phyloP scores from a whole-genome alignment of 2,113 vertebrate genomes.

The Hipposideros armiger region DNA sequence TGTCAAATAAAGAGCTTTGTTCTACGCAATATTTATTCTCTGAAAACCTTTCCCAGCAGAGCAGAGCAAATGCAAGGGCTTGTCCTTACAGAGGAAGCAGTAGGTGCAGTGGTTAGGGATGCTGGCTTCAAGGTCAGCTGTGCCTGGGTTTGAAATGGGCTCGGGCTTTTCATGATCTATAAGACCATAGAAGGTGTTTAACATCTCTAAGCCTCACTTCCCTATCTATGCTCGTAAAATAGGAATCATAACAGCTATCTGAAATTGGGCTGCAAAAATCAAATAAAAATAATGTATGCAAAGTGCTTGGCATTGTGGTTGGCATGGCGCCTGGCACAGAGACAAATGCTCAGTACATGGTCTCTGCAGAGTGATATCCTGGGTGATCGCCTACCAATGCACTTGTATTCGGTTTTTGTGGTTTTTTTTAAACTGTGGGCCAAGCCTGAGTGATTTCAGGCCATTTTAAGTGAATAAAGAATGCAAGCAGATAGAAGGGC shows the following conservation, averaged over 20 bases:
- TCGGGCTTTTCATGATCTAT: neutral
- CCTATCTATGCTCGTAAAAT: neutral
- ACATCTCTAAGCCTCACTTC: neutral
- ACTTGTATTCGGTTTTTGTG: neutral
- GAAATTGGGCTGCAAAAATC: neutral
- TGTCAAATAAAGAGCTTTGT: neutral
- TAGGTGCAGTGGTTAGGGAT: neutral
- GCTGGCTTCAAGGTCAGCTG: neutral
- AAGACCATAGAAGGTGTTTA: neutral
- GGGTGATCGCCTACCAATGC: neutral
- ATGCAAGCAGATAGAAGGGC: neutral
- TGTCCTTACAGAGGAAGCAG: neutral
- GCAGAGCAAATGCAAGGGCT: neutral
- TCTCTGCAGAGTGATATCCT: neutral
- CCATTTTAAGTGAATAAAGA: neutral
- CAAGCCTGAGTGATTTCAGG: neutral
- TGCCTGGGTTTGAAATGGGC: neutral
- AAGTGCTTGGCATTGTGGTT: neutral
- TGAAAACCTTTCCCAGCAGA: neutral
- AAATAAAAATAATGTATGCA: slow-evolving; percentile 8
- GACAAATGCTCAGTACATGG: neutral
- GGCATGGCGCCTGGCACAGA: neutral
- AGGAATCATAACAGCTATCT: neutral
- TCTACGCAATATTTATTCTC: slow-evolving; percentile 23
- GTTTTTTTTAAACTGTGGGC: neutral